Evolutionary conservation across 2,113 vertebrate genomes (phyloP), one percentile per base, ranked within the genome.

Genomic region (Dinomys branickii): DNA sequence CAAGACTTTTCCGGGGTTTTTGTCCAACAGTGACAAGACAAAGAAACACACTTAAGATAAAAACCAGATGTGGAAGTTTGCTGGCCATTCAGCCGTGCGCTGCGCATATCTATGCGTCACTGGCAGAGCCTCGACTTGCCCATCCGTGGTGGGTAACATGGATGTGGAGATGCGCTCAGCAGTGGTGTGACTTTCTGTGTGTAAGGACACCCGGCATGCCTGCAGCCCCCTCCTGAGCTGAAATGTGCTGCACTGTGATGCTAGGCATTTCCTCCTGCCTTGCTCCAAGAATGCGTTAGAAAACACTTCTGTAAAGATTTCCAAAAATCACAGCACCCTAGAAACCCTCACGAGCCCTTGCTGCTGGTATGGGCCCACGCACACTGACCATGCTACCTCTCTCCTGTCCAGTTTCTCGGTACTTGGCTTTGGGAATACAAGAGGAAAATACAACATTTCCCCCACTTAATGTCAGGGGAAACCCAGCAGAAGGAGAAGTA

Each of bases 1-100:
- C 96, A 97, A 98, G 98, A 93, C 71, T 97, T 97, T 98, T 98
- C 97, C 94, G 87, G 94, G 75, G 4, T 65, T 94, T 96, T 97
- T 94, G 96, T 97, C 83, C 94, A 80, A 89, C 87, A 41, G 58
- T 94, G 96, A 97, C 92, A 94, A 96, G 96, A 97, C 97, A 98
- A 97, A 97, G 94, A 92, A 95, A 97, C 91, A 91, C 69, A 73
- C 63, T 95, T 96, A 85, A 97, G 97, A 97, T 93, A 50, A 94
- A 97, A 97, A 97, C 17, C 98, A 98, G 97, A 97, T 97, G 97
- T 92, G 30, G 6, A 8, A 6, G 28, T 78, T 89, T 85, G 78
- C 89, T 90, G 93, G 88, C 44, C 75, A 78, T 69, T 80, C 80
- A 84, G 44, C 67, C 52, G 0, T 22, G 73, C 17, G 50, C 59